These are phyloP conservation scores for Hirtodrosophila histrioides DNA, from an alignment of 2,888 invertebrate species.

Conservation along the genomic window DNA sequence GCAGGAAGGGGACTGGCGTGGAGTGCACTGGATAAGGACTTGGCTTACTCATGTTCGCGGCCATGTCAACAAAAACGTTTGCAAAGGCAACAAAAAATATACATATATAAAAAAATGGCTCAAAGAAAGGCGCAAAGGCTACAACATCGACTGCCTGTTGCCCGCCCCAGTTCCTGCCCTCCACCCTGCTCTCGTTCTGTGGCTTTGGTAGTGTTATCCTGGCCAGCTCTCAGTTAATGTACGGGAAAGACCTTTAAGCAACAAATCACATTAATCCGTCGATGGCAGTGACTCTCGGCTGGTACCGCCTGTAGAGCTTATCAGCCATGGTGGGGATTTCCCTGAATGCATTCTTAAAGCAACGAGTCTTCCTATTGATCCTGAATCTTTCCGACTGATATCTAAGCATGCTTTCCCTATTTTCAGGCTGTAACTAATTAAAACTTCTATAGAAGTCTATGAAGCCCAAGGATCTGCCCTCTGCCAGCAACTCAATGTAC, in stretches of 20 bases:
- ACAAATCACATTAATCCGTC: slow-evolving; percentile 61
- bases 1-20: background rate
- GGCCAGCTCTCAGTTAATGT: slow-evolving; percentile 23
- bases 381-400: too few relatives aligned
- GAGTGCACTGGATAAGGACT: slow-evolving; percentile 5
- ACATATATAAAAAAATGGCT: slow-evolving; percentile 14
- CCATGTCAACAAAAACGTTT: slow-evolving; percentile 59
- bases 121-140: slow-evolving; percentile 16
- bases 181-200: background rate
- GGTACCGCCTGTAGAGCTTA: too few relatives aligned
- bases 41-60: slow-evolving; percentile 30
- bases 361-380: too few relatives aligned
- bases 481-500: too few relatives aligned
- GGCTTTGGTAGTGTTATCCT: slow-evolving; percentile 45
- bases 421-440: too few relatives aligned
- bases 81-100: slow-evolving; percentile 9
- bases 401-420: too few relatives aligned
- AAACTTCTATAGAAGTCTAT: too few relatives aligned
- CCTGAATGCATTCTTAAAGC: too few relatives aligned
- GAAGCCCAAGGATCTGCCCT: too few relatives aligned
- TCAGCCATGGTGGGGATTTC: too few relatives aligned
- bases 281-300: slow-evolving; percentile 38
- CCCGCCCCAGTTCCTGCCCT: background rate
- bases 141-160: slow-evolving; percentile 14
- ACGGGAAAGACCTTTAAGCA: slow-evolving; percentile 26